A percentile compares a stretch with the other conserved stretches of the same genome.
Evolutionary conservation across 2,888 invertebrate species (phyloP).

Genomic region (Pyrochroa serraticornis): DNA sequence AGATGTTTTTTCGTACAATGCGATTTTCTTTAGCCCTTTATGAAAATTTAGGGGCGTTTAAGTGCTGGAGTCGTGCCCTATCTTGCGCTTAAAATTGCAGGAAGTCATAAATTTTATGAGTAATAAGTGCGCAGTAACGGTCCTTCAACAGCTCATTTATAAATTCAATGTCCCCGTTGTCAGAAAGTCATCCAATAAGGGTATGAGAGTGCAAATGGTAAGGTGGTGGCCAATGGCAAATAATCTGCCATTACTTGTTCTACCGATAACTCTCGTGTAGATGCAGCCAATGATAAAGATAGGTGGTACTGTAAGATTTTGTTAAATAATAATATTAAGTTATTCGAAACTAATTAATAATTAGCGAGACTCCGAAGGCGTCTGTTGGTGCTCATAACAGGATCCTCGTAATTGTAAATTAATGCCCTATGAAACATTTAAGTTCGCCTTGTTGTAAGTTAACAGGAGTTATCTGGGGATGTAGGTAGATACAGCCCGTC

Average conservation of each 20-base stretch:
- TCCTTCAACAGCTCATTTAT: constrained; percentile 33
- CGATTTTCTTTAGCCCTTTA: not conserved
- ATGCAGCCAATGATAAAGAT: no score
- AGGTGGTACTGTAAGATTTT: no score
- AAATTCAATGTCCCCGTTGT: constrained; percentile 19
- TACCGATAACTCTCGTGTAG: no score
- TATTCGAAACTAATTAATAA: constrained; percentile 9
- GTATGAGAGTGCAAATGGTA: constrained; percentile 1
- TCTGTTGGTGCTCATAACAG: constrained; percentile 9
- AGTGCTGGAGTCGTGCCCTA: constrained; percentile 22
- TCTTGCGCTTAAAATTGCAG: constrained; percentile 28
- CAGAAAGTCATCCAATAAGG: constrained; percentile 6
- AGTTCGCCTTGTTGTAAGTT: constrained; percentile 7
- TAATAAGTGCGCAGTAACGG: constrained; percentile 32
- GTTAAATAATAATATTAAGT: not conserved
- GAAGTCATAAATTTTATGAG: constrained; percentile 30
- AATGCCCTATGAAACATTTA: constrained; percentile 22
- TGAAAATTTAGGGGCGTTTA: not conserved
- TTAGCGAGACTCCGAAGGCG: constrained; percentile 5
- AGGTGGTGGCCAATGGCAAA: not conserved
- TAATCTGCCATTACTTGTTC: not conserved
- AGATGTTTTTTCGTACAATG: no score
- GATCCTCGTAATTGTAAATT: constrained; percentile 17
- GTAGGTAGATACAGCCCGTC: constrained; percentile 11
- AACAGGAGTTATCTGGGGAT: constrained; percentile 12